Percentiles rank a stretch among this genome's conserved stretches.
Conservation (phyloP, 2,797 vertebrate species). For the Sebastolobus alascanus region DNA sequence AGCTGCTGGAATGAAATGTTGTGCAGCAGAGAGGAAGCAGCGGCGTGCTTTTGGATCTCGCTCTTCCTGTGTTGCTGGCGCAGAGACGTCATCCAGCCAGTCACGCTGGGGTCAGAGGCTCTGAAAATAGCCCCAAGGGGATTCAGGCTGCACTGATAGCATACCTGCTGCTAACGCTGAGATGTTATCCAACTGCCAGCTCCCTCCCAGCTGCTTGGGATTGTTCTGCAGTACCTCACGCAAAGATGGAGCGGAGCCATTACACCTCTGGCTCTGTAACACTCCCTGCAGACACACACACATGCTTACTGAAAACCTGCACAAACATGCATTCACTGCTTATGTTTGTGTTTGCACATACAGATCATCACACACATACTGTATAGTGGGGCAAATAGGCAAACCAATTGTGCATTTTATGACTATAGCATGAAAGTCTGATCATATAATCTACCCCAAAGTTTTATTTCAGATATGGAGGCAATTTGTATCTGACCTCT, state of each 20-base stretch:
- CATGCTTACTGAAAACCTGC: conserved; percentile 50
- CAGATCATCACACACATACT: conserved; percentile 35
- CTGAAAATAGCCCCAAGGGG: conserved; percentile 71
- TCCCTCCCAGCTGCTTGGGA: conserved; percentile 63
- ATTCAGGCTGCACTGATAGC: conserved; percentile 64
- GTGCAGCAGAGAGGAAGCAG: conserved; percentile 51
- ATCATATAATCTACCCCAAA: no score
- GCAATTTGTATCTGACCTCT: no score
- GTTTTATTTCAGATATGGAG: no score
- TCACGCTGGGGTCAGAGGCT: conserved; percentile 70
- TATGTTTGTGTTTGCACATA: conserved; percentile 47
- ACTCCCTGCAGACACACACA: conserved; percentile 65
- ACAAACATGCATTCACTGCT: conserved; percentile 41
- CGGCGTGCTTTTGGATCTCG: conserved; percentile 30
- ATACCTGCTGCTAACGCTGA: conserved; percentile 74
- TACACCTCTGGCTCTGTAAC: conserved; percentile 70
- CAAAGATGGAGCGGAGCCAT: conserved; percentile 78
- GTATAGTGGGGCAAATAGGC: no score
- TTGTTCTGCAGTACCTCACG: conserved; percentile 75
- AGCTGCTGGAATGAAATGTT: conserved; percentile 46
- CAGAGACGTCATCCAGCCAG: conserved; percentile 62
- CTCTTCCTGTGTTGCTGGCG: conserved; percentile 60
- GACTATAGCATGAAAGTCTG: no score
- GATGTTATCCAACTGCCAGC: conserved; percentile 66
- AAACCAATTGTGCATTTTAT: no score